Conservation (phyloP, 2,113 vertebrate genomes). For the Terrapene triunguis region DNA sequence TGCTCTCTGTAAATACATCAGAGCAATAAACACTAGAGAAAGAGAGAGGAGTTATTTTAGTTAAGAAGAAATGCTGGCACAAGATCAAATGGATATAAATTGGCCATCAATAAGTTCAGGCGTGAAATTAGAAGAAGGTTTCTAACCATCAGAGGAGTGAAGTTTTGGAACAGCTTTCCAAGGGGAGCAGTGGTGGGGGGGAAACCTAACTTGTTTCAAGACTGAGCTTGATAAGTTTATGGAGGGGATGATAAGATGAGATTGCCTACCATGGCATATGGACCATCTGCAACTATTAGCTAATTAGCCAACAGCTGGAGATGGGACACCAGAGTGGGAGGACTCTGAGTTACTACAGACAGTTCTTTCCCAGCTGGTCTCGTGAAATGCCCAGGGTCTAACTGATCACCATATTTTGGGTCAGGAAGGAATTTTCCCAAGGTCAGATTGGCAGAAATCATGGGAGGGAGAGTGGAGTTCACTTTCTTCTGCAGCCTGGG, state of each 20-base stretch:
- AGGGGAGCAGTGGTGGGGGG: neutral
- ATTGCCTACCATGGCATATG: too few species aligned
- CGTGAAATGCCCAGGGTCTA: neutral
- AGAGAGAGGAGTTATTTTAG: neutral
- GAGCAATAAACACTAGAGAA: neutral
- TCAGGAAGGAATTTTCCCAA: neutral
- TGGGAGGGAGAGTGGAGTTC: neutral
- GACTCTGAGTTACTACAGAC: too few species aligned
- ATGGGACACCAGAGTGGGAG: too few species aligned
- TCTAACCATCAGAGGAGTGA: neutral
- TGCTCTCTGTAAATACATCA: neutral
- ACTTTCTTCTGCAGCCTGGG: neutral
- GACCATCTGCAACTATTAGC: too few species aligned
- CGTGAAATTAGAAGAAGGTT: neutral
- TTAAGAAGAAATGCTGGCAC: neutral
- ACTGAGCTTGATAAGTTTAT: too few species aligned
- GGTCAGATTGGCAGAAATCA: neutral
- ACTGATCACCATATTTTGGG: neutral
- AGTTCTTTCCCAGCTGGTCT: neutral
- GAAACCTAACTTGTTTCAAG: neutral
- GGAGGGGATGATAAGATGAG: too few species aligned
- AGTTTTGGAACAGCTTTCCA: neutral
- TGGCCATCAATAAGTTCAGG: neutral
- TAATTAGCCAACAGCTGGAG: too few species aligned
- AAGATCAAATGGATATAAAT: neutral